Evolutionary conservation across 2,113 vertebrate species (phyloP).

Genomic region (Scophthalmus maximus): DNA sequence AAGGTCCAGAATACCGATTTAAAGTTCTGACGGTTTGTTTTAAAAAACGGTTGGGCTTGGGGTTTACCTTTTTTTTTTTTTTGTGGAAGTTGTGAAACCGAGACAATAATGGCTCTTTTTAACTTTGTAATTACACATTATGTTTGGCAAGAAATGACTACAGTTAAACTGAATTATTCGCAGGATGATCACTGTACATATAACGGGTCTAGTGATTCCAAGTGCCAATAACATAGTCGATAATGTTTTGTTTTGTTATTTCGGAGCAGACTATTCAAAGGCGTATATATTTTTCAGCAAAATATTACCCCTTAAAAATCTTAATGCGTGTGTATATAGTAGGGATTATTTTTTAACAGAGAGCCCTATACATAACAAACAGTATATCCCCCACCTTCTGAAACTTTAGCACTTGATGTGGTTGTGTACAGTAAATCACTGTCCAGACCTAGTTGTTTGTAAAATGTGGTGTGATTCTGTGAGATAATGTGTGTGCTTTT

Average conservation of each 20-base stretch:
- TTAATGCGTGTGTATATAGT: conserved; percentile 72
- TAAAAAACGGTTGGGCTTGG: conserved; percentile 59
- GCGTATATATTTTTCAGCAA: conserved; percentile 78
- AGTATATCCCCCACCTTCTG: conserved; percentile 73
- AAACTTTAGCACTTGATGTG: conserved; percentile 82
- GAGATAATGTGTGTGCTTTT: conserved; percentile 59
- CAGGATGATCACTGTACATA: conserved; percentile 66
- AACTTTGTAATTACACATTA: conserved; percentile 62
- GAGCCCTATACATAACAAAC: conserved; percentile 79
- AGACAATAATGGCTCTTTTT: conserved; percentile 66
- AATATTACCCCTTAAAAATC: conserved; percentile 71
- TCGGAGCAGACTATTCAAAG: conserved; percentile 69
- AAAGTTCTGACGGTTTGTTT: conserved; percentile 53
- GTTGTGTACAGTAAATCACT: conserved; percentile 82
- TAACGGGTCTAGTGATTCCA: conserved; percentile 77
- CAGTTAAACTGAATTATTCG: conserved; percentile 69
- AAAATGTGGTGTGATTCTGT: conserved; percentile 72
- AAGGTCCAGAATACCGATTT: conserved; percentile 57
- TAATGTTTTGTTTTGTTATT: conserved; percentile 44
- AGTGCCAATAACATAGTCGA: conserved; percentile 78
- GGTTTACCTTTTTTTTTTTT: conserved; percentile 29
- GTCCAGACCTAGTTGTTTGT: conserved; percentile 74
- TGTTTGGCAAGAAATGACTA: conserved; percentile 63
- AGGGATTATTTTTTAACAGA: conserved; percentile 81
- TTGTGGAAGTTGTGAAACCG: conserved; percentile 60